Conservation (phyloP, 2,797 vertebrate genomes). For the Rhabdophis nuchalis region DNA sequence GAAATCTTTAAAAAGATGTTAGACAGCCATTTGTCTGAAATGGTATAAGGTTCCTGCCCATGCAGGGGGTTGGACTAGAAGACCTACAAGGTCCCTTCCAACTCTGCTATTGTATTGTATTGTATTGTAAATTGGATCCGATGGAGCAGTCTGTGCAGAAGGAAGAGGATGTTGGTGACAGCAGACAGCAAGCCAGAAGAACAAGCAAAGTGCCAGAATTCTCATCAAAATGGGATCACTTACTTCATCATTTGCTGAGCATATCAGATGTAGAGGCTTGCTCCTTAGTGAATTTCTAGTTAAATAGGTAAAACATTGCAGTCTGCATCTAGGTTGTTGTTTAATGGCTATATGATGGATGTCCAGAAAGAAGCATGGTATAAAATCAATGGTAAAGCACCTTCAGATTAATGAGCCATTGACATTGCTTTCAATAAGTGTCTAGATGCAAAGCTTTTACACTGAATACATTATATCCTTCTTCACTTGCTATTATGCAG, state of each 20-base stretch:
- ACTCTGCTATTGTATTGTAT: too few relatives aligned
- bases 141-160: not conserved
- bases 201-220: not conserved
- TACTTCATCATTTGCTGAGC: not conserved
- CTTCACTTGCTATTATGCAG: not conserved
- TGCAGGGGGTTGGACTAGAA: too few relatives aligned
- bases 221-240: not conserved
- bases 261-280: not conserved
- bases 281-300: not conserved
- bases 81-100: too few relatives aligned
- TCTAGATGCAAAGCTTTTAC: not conserved
- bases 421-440: not conserved
- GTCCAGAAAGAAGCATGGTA: not conserved
- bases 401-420: not conserved
- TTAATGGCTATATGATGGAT: not conserved
- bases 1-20: too few relatives aligned
- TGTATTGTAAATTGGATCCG: too few relatives aligned
- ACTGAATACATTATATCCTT: not conserved
- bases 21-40: too few relatives aligned
- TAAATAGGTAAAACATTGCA: not conserved
- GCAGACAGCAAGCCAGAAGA: not conserved
- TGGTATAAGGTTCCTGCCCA: too few relatives aligned
- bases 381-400: not conserved
- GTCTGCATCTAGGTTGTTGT: not conserved
- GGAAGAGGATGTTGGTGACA: not conserved